These are phyloP conservation scores for Heliconius eleuchia DNA, from an alignment of 1,140 invertebrate genomes.

Conservation along the genomic window DNA sequence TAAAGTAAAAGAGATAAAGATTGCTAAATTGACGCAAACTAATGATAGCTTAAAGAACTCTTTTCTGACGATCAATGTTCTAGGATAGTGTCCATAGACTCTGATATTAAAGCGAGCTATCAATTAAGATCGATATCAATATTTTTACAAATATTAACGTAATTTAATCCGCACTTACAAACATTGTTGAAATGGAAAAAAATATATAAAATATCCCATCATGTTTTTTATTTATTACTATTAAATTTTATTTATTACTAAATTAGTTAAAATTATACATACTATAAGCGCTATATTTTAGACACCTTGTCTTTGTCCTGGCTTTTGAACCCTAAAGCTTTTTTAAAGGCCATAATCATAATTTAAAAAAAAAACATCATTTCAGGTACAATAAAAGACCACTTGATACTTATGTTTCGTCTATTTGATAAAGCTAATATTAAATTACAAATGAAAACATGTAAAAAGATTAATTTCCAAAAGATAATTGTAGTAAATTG, in stretches of 20 bases:
- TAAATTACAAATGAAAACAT: conserved; percentile 12
- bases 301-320: background rate
- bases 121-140: too few species aligned
- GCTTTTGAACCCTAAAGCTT: background rate
- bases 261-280: background rate
- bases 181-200: background rate
- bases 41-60: too few species aligned
- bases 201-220: background rate
- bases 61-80: too few species aligned
- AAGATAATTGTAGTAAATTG: conserved; percentile 15
- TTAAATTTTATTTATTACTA: background rate
- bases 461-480: conserved; percentile 10
- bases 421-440: conserved; percentile 11
- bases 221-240: background rate
- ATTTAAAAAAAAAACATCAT: background rate
- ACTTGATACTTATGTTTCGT: background rate
- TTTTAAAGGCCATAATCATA: background rate
- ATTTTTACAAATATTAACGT: too few species aligned
- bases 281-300: background rate
- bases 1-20: too few species aligned
- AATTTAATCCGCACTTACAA: background rate
- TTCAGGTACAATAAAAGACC: background rate
- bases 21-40: too few species aligned
- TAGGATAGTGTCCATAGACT: too few species aligned
- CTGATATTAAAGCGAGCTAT: too few species aligned